Base-by-base conservation (phyloP, 2,888 invertebrate species). In the Atethmia centrago region DNA sequence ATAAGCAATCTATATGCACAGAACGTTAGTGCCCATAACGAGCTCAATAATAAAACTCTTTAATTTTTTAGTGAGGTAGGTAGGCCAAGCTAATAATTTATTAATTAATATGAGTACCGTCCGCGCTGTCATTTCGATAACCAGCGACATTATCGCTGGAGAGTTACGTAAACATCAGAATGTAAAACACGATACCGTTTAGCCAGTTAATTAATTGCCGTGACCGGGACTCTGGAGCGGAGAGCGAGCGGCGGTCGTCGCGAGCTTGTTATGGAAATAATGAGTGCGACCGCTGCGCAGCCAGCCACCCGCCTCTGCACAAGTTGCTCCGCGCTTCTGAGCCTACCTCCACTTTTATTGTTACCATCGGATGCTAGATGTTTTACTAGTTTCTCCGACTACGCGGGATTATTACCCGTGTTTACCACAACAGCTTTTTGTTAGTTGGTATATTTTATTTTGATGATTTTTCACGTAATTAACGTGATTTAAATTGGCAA, bases 101-200 rank as follows among this genome's bases (percentile, higher is more conserved):
- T 94, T 95, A 94, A 95, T 95, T 95, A 95, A 94, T 93, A 93
- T 93, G 93, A 91, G 92, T 89, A 90, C 91, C 90, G 90, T 88
- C 89, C 89, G 91, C 90, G 88, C 89, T 93, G 94, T 94, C 94
- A 93, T 92, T 91, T 91, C 91, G 91, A 91, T 92, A 90, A 90
- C 90, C 89, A 89, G 91, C 90, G 93, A 96, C 95, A 95, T 95
- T 94, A 94, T 94, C 92, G 92, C 89, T 93, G 92, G 94, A 96
- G 95, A 94, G 95, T 92, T 93, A 91, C 92, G 95, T 94, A 95
- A 96, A 96, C 95, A 96, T 94, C 93, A 95, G 88, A 94, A 94
- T 95, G 94, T 95, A 94, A 94, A 95, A 95, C 95, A 94, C 93
- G 94, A 94, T 95, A 94, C 90, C 94, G 95, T 95, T 96, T 96